Percentiles rank a stretch among this genome's conserved stretches.
These are phyloP conservation scores for Styela plicata DNA, from an alignment of 23 tunicate genomes.

Conservation along the genomic window DNA sequence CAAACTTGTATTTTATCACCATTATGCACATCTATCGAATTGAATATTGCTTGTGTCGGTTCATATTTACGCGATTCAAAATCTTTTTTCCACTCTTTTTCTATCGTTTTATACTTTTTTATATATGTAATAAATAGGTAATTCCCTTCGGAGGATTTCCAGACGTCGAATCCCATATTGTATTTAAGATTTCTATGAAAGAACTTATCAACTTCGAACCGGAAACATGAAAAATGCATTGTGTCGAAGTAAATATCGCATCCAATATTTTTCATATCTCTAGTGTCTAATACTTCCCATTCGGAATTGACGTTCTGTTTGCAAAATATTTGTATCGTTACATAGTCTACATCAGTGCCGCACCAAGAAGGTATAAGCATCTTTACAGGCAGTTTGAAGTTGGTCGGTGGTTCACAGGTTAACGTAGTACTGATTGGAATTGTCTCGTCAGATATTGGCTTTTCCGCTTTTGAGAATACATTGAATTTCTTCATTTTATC, in stretches of 20 bases:
- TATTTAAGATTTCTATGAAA: background rate
- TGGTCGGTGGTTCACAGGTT: background rate
- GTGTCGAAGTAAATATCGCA: background rate
- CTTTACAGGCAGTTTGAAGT: constrained; percentile 12
- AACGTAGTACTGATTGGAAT: background rate
- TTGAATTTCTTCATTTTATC: background rate
- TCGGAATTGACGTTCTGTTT: background rate
- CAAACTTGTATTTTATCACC: background rate
- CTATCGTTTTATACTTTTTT: background rate
- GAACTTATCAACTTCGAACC: background rate
- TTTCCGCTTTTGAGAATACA: background rate
- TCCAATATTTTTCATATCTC: background rate
- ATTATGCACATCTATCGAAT: background rate
- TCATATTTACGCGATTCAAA: background rate
- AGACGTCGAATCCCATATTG: background rate
- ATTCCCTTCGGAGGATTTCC: background rate
- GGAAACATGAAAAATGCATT: background rate
- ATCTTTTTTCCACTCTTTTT: constrained; percentile 1
- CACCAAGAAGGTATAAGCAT: background rate
- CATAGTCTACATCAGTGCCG: background rate
- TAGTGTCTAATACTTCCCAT: background rate
- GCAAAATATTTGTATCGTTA: background rate
- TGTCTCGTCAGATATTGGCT: background rate
- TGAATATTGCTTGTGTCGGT: background rate
- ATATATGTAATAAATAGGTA: background rate